Conservation (phyloP, 1,140 invertebrate genomes). For the Metaphire vulgaris region DNA sequence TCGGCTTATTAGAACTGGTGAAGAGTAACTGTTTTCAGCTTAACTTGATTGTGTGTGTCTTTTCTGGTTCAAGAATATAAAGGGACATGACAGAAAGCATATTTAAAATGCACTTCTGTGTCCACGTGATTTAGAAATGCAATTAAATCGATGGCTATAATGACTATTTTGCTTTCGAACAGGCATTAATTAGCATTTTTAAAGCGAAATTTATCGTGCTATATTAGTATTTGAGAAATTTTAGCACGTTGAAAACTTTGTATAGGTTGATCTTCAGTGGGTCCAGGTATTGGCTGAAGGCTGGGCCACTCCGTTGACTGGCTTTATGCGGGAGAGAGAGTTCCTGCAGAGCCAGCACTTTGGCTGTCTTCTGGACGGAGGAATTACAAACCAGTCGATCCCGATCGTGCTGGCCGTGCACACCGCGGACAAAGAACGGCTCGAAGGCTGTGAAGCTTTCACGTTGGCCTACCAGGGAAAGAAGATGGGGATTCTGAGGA, state of each 20-base stretch:
- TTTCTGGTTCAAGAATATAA: background rate
- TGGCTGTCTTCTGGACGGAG: conserved; percentile 69
- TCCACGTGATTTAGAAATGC: no score
- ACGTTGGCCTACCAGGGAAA: conserved; percentile 62
- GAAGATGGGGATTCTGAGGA: conserved; percentile 74
- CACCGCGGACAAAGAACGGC: conserved; percentile 67
- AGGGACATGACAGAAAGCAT: background rate
- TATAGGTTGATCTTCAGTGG: conserved; percentile 85
- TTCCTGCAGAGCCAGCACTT: conserved; percentile 92
- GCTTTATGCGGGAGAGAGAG: conserved; percentile 94
- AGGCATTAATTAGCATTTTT: no score
- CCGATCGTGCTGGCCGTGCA: conserved; percentile 85
- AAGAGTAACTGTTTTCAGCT: background rate
- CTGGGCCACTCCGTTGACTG: conserved; percentile 87
- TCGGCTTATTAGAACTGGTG: background rate
- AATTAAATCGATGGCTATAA: no score
- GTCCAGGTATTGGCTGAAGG: conserved; percentile 83
- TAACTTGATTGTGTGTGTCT: background rate
- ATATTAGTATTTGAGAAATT: no score
- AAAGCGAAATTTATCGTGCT: no score
- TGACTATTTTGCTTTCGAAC: no score
- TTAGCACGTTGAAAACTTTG: background rate
- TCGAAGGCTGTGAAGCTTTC: conserved; percentile 61
- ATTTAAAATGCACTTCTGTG: no score
- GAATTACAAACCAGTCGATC: conserved; percentile 78